Evolutionary conservation across 1,140 invertebrate species (phyloP).

Genomic region (Sesamia nonagrioides): DNA sequence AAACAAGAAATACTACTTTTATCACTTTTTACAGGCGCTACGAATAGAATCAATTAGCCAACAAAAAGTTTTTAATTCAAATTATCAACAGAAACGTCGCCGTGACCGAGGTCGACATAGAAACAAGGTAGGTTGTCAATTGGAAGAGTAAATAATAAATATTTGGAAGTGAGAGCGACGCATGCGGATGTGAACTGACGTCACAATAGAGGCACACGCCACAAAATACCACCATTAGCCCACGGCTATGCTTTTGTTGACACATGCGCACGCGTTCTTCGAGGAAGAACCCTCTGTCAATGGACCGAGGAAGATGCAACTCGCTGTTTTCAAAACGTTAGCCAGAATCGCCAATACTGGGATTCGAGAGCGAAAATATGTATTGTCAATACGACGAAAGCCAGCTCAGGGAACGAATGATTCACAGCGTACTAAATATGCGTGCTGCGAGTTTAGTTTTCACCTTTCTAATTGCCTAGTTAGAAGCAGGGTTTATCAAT

Average conservation of each 20-base stretch:
- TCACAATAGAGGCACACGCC: constrained; percentile 54
- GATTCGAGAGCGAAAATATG: constrained; percentile 19
- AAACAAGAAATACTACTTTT: constrained; percentile 47
- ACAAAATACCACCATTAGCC: constrained; percentile 6
- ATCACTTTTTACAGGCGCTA: constrained; percentile 36
- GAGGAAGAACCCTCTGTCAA: constrained; percentile 68
- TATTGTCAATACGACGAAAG: constrained; percentile 23
- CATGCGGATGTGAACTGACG: constrained; percentile 58
- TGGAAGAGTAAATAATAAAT: constrained; percentile 64
- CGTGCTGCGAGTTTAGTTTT: constrained; percentile 30
- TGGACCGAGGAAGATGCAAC: constrained; percentile 63
- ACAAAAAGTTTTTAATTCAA: constrained; percentile 38
- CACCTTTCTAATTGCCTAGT: constrained; percentile 30
- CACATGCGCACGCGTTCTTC: constrained; percentile 74
- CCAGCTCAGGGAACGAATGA: constrained; percentile 27
- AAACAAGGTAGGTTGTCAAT: constrained; percentile 54
- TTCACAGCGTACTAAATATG: constrained; percentile 23
- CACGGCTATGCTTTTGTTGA: constrained; percentile 58
- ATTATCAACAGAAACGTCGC: constrained; percentile 28
- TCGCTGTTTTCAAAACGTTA: constrained; percentile 61
- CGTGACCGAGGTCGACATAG: constrained; percentile 32
- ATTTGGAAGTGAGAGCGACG: constrained; percentile 63
- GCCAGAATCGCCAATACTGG: constrained; percentile 39
- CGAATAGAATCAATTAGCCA: constrained; percentile 34
- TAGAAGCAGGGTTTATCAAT: constrained; percentile 17